A percentile compares a stretch with the other conserved stretches of the same genome.
These are phyloP conservation scores for Ibycter americanus DNA, from an alignment of 2,797 vertebrate genomes.

Conservation along the genomic window DNA sequence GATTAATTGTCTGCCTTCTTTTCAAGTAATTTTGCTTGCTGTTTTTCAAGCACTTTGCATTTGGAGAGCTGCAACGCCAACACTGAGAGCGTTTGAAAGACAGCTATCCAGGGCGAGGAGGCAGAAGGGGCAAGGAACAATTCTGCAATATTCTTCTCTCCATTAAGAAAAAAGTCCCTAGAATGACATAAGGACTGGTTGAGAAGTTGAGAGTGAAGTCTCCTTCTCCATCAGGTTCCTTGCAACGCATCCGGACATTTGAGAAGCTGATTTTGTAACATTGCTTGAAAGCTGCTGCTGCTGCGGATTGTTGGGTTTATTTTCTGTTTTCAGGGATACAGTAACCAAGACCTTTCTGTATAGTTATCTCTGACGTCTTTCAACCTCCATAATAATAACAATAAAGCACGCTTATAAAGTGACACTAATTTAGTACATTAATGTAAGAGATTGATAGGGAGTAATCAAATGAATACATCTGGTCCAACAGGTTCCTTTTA, in stretches of 20 bases:
- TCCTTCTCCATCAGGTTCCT: background rate
- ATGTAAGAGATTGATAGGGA: background rate
- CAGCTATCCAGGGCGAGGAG: background rate
- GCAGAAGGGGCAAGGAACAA: background rate
- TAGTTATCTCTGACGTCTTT: background rate
- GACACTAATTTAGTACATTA: background rate
- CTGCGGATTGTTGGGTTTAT: background rate
- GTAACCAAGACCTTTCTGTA: background rate
- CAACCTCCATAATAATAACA: background rate
- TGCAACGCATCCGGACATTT: background rate
- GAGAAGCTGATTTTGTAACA: background rate
- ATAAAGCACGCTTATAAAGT: background rate
- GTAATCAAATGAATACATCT: background rate
- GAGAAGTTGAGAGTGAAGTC: background rate
- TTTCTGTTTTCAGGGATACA: background rate
- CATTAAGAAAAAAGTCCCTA: background rate
- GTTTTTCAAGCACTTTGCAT: background rate
- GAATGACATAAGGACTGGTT: background rate
- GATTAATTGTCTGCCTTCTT: background rate
- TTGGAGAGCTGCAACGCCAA: background rate
- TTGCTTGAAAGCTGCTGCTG: background rate
- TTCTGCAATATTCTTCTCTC: background rate
- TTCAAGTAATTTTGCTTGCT: background rate
- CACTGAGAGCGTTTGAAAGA: background rate
- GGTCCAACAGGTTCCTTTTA: background rate